Percentiles rank a stretch among this genome's conserved stretches.
phyloP scores from a whole-genome alignment of 2,888 invertebrate species.

The Caenorhabditis afra region DNA sequence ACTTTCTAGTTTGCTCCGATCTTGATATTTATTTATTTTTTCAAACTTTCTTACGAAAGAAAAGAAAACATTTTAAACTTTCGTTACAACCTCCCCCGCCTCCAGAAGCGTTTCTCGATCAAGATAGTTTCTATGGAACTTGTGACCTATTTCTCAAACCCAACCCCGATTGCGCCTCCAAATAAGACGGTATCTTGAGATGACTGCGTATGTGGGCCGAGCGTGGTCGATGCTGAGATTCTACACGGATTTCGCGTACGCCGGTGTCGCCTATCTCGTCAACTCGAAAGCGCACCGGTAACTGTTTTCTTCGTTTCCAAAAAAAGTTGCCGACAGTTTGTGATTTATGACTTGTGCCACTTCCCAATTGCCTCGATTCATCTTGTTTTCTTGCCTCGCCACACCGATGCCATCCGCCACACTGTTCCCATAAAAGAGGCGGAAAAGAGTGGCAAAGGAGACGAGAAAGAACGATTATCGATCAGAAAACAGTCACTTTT shows the following conservation, averaged over 20 bases:
- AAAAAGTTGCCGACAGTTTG: too few relatives aligned
- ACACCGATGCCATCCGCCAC: slow-evolving; percentile 8
- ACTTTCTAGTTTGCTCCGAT: neutral
- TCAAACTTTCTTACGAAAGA: too few relatives aligned
- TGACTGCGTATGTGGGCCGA: slow-evolving; percentile 48
- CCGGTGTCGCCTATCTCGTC: slow-evolving; percentile 69
- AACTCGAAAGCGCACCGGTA: slow-evolving; percentile 58
- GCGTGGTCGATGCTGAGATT: slow-evolving; percentile 66
- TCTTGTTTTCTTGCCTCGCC: slow-evolving; percentile 23
- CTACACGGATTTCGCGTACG: slow-evolving; percentile 68
- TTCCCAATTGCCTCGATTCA: slow-evolving; percentile 14
- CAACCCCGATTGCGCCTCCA: too few relatives aligned
- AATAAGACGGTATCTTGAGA: slow-evolving; percentile 1
- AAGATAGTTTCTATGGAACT: neutral
- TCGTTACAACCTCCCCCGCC: too few relatives aligned
- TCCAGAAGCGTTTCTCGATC: too few relatives aligned
- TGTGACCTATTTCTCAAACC: neutral
- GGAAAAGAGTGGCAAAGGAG: neutral
- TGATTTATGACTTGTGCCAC: neutral
- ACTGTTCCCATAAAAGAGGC: slow-evolving; percentile 26
- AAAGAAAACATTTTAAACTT: too few relatives aligned
- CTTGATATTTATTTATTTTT: neutral
- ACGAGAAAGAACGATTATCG: slow-evolving; percentile 29
- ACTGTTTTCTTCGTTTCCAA: too few relatives aligned
- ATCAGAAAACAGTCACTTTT: neutral